Evolutionary conservation across 2,888 invertebrate species (phyloP).

Genomic region (Mesopsocus fuscifrons): DNA sequence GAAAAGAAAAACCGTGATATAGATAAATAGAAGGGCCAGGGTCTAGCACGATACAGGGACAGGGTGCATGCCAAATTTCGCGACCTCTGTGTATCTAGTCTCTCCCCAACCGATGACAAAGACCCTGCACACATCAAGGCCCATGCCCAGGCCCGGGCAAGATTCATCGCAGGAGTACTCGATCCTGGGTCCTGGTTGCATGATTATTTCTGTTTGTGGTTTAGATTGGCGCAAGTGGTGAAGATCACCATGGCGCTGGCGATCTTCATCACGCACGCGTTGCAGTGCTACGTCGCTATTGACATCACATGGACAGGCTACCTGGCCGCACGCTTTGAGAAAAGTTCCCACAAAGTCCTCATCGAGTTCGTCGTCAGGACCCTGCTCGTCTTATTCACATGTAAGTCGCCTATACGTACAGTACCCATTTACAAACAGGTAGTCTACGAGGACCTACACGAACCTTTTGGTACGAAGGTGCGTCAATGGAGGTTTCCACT

Average conservation of each 20-base stretch:
- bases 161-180: too few relatives aligned
- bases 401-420: conserved; percentile 32
- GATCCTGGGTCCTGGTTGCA: too few relatives aligned
- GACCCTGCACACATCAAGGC: too few relatives aligned
- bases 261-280: conserved; percentile 64
- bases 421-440: not conserved
- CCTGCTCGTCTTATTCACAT: conserved; percentile 34
- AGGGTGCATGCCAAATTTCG: not conserved
- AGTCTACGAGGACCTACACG: not conserved
- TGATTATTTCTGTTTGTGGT: too few relatives aligned
- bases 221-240: conserved; percentile 42
- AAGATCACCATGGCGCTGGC: conserved; percentile 42
- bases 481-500: too few relatives aligned
- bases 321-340: conserved; percentile 24
- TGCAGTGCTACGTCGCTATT: conserved; percentile 80
- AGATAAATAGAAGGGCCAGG: too few relatives aligned
- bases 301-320: conserved; percentile 50
- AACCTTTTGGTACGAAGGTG: too few relatives aligned
- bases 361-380: conserved; percentile 35
- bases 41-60: too few relatives aligned
- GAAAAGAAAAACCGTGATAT: too few relatives aligned
- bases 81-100: too few relatives aligned
- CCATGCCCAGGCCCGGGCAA: too few relatives aligned
- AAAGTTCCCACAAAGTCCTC: conserved; percentile 24
- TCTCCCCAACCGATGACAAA: too few relatives aligned